These are phyloP conservation scores for Musca vetustissima DNA, from an alignment of 1,140 invertebrate species.

Conservation along the genomic window DNA sequence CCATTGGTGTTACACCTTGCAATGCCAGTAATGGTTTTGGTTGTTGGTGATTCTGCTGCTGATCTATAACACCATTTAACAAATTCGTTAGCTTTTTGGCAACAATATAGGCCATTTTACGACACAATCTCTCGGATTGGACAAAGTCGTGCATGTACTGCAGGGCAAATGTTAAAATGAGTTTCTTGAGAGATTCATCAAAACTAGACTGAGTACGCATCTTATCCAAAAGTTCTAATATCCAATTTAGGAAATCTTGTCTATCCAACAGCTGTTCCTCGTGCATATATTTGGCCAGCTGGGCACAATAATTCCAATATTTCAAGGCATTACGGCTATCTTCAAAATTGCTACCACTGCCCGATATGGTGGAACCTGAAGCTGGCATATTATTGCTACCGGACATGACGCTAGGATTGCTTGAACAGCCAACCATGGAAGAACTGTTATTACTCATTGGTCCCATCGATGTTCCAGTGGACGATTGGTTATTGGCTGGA, in stretches of 20 bases:
- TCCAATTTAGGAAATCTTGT: slow-evolving; percentile 95
- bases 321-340: slow-evolving; percentile 78
- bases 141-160: slow-evolving; percentile 92
- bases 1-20: slow-evolving; percentile 36
- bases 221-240: slow-evolving; percentile 89
- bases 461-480: slow-evolving; percentile 28
- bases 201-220: slow-evolving; percentile 66
- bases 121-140: slow-evolving; percentile 84
- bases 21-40: slow-evolving; percentile 4
- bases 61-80: slow-evolving; percentile 60
- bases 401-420: not conserved
- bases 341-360: slow-evolving; percentile 55
- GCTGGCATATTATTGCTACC: slow-evolving; percentile 6
- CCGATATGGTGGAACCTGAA: slow-evolving; percentile 45
- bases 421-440: slow-evolving; percentile 22
- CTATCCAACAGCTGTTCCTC: slow-evolving; percentile 89
- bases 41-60: slow-evolving; percentile 32
- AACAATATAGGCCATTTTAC: slow-evolving; percentile 82
- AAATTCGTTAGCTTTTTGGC: slow-evolving; percentile 77
- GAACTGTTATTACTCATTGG: slow-evolving; percentile 11
- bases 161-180: slow-evolving; percentile 78
- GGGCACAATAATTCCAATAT: slow-evolving; percentile 90
- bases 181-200: slow-evolving; percentile 79
- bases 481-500: slow-evolving; percentile 43
- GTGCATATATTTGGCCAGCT: slow-evolving; percentile 87